Evolutionary conservation across 2,797 vertebrate genomes (phyloP).

Genomic region (Sebastes cheni): DNA sequence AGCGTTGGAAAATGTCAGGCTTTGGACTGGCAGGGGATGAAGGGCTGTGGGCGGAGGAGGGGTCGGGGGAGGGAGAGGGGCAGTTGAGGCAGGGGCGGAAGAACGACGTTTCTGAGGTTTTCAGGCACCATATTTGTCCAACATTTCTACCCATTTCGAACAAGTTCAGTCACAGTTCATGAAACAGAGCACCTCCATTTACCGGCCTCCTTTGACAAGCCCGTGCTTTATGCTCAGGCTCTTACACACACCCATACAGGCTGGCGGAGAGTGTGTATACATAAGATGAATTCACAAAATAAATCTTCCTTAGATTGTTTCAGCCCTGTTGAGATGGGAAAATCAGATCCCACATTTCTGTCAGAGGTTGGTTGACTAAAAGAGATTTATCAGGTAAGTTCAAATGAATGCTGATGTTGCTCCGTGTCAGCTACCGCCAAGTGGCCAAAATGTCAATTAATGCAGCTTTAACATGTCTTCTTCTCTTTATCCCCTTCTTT

Average conservation of each 20-base stretch:
- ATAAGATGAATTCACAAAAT: not conserved
- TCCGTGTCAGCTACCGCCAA: not conserved
- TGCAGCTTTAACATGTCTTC: not conserved
- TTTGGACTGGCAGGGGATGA: constrained; percentile 74
- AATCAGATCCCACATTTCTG: not conserved
- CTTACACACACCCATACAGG: not conserved
- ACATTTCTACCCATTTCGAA: constrained; percentile 70
- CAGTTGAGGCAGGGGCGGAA: constrained; percentile 40
- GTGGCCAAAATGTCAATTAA: not conserved
- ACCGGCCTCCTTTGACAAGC: constrained; percentile 59
- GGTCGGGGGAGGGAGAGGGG: not conserved
- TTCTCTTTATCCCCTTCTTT: not conserved
- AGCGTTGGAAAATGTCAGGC: constrained; percentile 69
- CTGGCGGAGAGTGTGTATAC: not conserved
- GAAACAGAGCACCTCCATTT: constrained; percentile 72
- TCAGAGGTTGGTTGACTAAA: not conserved
- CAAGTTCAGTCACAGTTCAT: constrained; percentile 79
- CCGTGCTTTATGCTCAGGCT: constrained; percentile 33
- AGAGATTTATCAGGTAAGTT: not conserved
- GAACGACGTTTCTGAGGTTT: constrained; percentile 68
- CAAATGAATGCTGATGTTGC: not conserved
- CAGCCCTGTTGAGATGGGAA: not conserved
- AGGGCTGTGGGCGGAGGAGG: constrained; percentile 53
- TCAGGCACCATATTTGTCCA: constrained; percentile 70
- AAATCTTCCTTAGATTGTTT: constrained; percentile 6